Evolutionary conservation across 2,888 invertebrate species (phyloP), one percentile per base, ranked within the genome.

Genomic region (Dynastes tityus): DNA sequence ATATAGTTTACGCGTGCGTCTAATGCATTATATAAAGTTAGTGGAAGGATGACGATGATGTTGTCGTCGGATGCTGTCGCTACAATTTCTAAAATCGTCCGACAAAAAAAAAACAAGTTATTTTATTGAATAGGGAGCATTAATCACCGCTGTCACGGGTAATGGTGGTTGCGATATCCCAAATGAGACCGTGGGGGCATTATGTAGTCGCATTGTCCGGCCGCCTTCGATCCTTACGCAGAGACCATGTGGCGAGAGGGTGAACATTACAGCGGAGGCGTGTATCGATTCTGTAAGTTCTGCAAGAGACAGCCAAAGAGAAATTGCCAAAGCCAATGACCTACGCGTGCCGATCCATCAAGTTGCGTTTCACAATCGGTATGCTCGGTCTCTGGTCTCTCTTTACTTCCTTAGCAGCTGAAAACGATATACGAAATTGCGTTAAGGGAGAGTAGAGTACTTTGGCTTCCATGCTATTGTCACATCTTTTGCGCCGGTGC

Each of bases 321-420:
- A 91, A 91, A 91, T 91, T 90, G 90, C 90, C 89, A 89, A 89
- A 90, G 90, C 90, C 91, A 90, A 90, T 91, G 91, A 91, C 91
- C 91, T 90, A 91, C 90, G 88, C 90, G 90, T 90, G 88, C 90
- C 90, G 88, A 91, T 91, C 90, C 90, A 91, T 88, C 88, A 88
- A 85, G 81, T 81, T 80, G 78, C 80, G 81, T 81, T 82, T 79
- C 81, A 81, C 82, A 81, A 81, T 81, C 81, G 80, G 80, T 79
- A 81, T 78, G 79, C 64, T 58, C 73, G 79, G 80, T 80, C 83
- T 79, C 40, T 58, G 73, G 49, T 27, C 29, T 49, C 45, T 74
- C 45, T 29, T 40, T 61, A 27, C 73, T 61, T 81, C 80, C 79
- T 80, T 82, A 80, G 79, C 81, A 80, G 65, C 64, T 73, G 71